Evolutionary conservation across 2,797 vertebrate species (phyloP).

Genomic region (Stomatorhinus walkeri): DNA sequence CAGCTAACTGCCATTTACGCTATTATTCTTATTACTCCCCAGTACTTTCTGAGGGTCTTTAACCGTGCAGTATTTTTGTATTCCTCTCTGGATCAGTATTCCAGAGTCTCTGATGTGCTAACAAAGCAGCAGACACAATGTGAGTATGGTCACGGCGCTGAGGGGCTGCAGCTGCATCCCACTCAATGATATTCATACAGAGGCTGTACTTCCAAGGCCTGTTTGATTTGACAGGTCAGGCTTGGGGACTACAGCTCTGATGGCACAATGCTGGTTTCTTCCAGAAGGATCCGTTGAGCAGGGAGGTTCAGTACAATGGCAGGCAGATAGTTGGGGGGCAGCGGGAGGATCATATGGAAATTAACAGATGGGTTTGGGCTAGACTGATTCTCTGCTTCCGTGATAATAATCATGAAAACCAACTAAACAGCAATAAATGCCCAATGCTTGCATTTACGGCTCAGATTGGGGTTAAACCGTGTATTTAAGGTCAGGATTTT

Average conservation of each 20-base stretch:
- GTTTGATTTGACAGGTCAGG: background rate
- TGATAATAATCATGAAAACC: background rate
- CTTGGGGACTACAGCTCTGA: background rate
- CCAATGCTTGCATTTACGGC: background rate
- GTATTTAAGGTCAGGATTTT: background rate
- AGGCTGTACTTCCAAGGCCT: background rate
- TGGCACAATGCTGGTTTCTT: background rate
- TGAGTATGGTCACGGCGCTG: background rate
- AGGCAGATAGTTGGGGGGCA: background rate
- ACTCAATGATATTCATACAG: background rate
- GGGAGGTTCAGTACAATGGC: background rate
- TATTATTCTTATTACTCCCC: background rate
- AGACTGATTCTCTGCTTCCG: background rate
- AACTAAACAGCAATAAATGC: constrained; percentile 5
- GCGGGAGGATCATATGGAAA: background rate
- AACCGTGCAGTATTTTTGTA: background rate
- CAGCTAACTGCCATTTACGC: background rate
- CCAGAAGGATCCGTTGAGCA: background rate
- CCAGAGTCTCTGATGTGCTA: background rate
- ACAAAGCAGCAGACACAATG: background rate
- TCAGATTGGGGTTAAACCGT: background rate
- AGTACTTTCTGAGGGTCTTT: background rate
- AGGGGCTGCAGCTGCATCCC: background rate
- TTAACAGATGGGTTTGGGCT: background rate
- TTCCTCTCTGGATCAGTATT: background rate